phyloP scores from a whole-genome alignment of 2,888 invertebrate species.

The Calameuta idolon region DNA sequence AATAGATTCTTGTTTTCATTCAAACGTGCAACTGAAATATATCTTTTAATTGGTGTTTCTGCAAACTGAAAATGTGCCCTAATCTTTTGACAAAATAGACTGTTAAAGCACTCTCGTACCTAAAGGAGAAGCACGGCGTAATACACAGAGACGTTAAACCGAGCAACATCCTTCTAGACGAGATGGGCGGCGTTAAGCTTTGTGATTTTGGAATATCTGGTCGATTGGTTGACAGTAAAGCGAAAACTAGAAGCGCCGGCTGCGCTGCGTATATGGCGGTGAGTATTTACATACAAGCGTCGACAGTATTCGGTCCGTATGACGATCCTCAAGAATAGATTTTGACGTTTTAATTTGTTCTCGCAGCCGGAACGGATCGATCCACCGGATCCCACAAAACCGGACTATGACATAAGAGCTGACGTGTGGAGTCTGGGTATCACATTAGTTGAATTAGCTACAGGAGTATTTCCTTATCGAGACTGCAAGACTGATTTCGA shows the following conservation, averaged over 20 bases:
- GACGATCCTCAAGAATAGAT: not conserved
- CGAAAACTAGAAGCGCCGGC: slow-evolving; percentile 95
- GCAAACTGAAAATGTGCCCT: not conserved
- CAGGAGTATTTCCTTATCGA: slow-evolving; percentile 93
- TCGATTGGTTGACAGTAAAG: slow-evolving; percentile 96
- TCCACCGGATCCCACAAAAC: slow-evolving; percentile 90
- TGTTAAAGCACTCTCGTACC: slow-evolving; percentile 95
- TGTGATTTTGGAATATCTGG: slow-evolving; percentile 99
- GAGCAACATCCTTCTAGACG: slow-evolving; percentile 96
- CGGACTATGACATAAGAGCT: slow-evolving; percentile 98
- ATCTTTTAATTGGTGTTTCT: no score
- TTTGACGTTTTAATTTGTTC: slow-evolving; percentile 22
- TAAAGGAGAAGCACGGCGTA: slow-evolving; percentile 96
- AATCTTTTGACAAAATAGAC: slow-evolving; percentile 72
- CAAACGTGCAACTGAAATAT: no score
- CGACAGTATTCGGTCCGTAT: slow-evolving; percentile 4
- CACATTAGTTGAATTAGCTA: slow-evolving; percentile 95
- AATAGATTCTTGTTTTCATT: slow-evolving; percentile 25
- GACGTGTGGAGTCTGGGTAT: slow-evolving; percentile 99
- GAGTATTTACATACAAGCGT: slow-evolving; percentile 61
- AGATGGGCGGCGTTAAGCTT: slow-evolving; percentile 94
- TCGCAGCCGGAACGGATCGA: slow-evolving; percentile 95
- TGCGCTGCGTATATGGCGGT: slow-evolving; percentile 99
- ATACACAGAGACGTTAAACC: slow-evolving; percentile 99
- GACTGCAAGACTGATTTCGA: slow-evolving; percentile 98